These are phyloP conservation scores for Halcyon chelicuti DNA, from an alignment of 2,797 vertebrate genomes.

Conservation along the genomic window DNA sequence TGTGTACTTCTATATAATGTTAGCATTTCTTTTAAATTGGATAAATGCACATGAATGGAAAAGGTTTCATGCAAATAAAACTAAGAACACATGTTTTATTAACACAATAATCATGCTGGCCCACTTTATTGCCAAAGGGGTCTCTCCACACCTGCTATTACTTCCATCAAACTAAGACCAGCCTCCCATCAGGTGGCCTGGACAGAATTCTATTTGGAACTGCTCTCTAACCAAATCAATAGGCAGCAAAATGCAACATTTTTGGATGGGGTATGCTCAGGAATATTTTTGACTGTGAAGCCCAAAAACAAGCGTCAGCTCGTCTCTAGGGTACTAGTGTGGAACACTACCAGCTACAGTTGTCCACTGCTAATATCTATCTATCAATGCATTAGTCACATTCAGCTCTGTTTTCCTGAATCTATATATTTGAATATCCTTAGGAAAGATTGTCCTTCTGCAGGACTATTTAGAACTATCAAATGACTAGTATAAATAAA, in stretches of 20 bases:
- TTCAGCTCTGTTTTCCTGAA: not conserved
- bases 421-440: not conserved
- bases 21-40: conserved; percentile 1
- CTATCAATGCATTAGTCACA: no score
- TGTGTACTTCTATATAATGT: not conserved
- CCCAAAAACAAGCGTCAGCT: not conserved
- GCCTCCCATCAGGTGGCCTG: not conserved
- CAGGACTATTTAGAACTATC: not conserved
- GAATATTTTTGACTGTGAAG: not conserved
- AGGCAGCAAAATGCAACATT: not conserved
- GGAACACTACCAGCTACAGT: not conserved
- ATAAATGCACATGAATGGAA: not conserved
- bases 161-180: not conserved
- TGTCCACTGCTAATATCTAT: not conserved
- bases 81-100: conserved; percentile 12
- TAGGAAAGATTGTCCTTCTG: not conserved
- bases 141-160: conserved; percentile 43
- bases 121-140: not conserved
- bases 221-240: not conserved
- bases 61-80: conserved; percentile 38
- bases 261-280: not conserved
- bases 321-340: not conserved
- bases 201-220: not conserved
- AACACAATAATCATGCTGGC: not conserved
- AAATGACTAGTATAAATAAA: not conserved